A percentile compares a stretch with the other conserved stretches of the same genome.
Conservation (phyloP, 2,888 invertebrate genomes). For the Hanleya hanleyi region DNA sequence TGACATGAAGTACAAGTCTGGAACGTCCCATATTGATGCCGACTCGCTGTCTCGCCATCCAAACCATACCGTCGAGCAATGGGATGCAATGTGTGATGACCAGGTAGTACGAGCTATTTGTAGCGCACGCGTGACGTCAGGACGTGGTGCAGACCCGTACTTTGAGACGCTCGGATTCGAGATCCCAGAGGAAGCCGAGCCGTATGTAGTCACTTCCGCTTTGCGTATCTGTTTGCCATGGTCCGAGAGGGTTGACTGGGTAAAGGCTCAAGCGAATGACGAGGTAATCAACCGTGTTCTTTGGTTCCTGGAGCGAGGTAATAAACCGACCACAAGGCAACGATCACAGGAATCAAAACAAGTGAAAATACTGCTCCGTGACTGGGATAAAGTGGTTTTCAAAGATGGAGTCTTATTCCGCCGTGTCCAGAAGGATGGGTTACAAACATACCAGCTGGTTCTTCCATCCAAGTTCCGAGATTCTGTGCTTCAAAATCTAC, state of each 20-base stretch:
- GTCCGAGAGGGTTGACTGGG: too few species aligned
- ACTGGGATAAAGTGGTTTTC: conserved; percentile 1
- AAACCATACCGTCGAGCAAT: not conserved
- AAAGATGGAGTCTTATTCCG: not conserved
- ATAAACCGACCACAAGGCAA: too few species aligned
- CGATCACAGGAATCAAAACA: too few species aligned
- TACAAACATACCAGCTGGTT: not conserved
- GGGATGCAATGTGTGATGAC: too few species aligned
- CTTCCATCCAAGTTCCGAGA: not conserved
- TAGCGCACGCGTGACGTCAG: too few species aligned
- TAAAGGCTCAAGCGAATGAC: too few species aligned
- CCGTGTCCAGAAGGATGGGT: too few species aligned
- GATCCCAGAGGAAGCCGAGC: not conserved
- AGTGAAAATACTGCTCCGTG: too few species aligned
- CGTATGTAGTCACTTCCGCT: too few species aligned
- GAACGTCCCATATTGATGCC: not conserved
- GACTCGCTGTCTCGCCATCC: not conserved
- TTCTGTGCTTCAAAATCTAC: not conserved
- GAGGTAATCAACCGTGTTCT: too few species aligned
- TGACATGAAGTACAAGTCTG: not conserved
- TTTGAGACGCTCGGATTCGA: not conserved
- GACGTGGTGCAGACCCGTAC: not conserved
- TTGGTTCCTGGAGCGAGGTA: too few species aligned
- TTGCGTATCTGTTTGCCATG: too few species aligned
- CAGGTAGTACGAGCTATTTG: not conserved